Base-by-base conservation (phyloP, 2,113 vertebrate genomes). In the Martes martes region DNA sequence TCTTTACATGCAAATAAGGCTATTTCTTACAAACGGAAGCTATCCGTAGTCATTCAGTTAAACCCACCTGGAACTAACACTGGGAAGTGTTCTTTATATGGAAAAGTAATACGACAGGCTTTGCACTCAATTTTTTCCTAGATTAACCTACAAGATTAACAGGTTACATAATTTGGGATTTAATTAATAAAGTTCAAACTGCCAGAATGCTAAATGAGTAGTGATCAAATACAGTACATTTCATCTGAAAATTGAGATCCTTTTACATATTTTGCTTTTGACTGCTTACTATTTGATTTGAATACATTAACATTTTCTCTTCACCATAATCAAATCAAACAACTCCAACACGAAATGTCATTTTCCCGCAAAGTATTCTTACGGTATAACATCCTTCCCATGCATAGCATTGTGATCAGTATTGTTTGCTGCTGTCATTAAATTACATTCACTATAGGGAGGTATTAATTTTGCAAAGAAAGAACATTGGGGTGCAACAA, bases 121-220 rank as follows among this genome's bases (percentile, higher is more conserved):
- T 92, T 69, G 55, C 57, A 39, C 18, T 55, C 81, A 24, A 42
- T 42, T 14, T 50, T 45, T 80, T 67, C 59, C 28, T 69, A 89
- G 71, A 47, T 87, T 94, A 79, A 67, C 28, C 67, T 82, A 63
- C 1, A 81, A 45, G 52, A 74, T 42, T 89, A 95, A 61, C 5
- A 65, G 61, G 33, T 94, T 91, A 73, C 65, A 47, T 82, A 91
- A 93, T 28, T 95, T 87, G 36, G 57, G 79, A 80, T 81, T 80
- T 88, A 63, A 96, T 96, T 83, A 94, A 76, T 45, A 74, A 89
- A 76, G 52, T 95, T 50, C 91, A 78, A 89, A 88, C 47, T 67
- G 55, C 14, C 24, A 74, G 47, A 87, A 79, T 65, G 33, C 69
- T 78, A 71, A 36, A 21, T 45, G 81, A 94, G 21, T 19, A 42